These are phyloP conservation scores for Muscicapa striata DNA, from an alignment of 2,797 vertebrate species.

Conservation along the genomic window DNA sequence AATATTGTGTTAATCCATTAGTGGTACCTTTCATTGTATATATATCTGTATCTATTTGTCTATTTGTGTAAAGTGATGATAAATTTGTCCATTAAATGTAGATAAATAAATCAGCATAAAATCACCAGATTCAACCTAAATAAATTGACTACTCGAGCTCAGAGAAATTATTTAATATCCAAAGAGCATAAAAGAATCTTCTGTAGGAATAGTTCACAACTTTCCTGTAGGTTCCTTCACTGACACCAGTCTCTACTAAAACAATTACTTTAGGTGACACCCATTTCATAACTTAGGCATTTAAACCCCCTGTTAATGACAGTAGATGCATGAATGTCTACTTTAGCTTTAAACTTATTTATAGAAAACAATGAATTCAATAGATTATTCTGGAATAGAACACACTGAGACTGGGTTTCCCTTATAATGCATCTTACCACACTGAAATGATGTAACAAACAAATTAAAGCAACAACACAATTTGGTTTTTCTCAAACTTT, in stretches of 20 bases:
- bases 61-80: neutral
- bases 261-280: neutral
- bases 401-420: neutral
- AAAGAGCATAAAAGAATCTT: neutral
- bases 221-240: neutral
- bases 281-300: neutral
- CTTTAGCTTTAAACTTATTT: slow-evolving; percentile 7
- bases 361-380: neutral
- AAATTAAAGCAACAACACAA: neutral
- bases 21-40: neutral
- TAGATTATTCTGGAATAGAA: neutral
- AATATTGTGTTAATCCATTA: neutral
- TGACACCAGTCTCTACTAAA: neutral
- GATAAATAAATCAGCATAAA: neutral
- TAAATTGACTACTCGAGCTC: neutral
- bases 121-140: neutral
- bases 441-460: neutral
- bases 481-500: neutral
- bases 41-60: neutral
- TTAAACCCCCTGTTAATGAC: neutral
- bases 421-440: neutral
- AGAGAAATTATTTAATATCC: neutral
- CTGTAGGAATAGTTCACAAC: neutral
- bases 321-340: neutral
- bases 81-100: neutral